Percentiles rank a stretch among this genome's conserved stretches.
These are phyloP conservation scores for Eulemur macaco DNA, from an alignment of 2,113 vertebrate species.

Conservation along the genomic window DNA sequence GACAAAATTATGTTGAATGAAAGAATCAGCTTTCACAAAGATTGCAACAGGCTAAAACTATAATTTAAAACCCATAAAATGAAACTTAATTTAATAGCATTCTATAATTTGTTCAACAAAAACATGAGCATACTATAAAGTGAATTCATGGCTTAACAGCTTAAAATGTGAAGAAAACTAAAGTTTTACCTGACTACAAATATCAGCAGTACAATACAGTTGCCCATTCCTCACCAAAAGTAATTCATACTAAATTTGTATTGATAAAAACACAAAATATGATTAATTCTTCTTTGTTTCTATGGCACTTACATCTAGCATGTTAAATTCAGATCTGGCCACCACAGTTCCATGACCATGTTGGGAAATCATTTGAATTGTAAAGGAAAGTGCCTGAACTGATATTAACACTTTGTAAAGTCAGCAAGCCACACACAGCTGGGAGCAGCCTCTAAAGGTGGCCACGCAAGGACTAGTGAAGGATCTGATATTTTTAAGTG, in stretches of 20 bases:
- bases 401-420: neutral
- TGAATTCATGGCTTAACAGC: neutral
- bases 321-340: neutral
- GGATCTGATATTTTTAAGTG: neutral
- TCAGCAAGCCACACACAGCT: neutral
- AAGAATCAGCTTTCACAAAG: neutral
- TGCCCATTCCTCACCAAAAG: neutral
- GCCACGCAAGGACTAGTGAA: neutral
- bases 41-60: neutral
- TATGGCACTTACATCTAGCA: neutral
- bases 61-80: neutral
- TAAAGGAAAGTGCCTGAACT: neutral
- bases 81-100: neutral
- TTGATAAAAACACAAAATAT: neutral
- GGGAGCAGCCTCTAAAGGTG: neutral
- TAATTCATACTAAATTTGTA: neutral
- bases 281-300: neutral
- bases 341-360: neutral
- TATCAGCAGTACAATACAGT: neutral
- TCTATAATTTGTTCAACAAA: neutral
- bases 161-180: neutral
- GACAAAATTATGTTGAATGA: neutral
- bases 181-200: neutral
- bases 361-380: neutral
- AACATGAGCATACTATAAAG: neutral